These are phyloP conservation scores for Drosophila histrio DNA, from an alignment of 2,888 invertebrate species.

Conservation along the genomic window DNA sequence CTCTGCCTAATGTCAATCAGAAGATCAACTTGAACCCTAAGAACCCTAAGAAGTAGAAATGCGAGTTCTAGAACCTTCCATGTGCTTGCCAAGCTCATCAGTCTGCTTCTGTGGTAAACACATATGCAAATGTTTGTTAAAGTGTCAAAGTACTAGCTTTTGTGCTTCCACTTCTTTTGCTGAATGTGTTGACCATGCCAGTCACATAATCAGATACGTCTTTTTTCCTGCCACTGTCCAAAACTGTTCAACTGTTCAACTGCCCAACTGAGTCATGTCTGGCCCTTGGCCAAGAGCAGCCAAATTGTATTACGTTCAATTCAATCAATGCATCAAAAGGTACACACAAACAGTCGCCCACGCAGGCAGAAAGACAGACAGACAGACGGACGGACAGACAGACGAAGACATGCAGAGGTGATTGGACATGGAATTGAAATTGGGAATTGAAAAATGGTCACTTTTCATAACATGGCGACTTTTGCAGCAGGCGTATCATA, in stretches of 20 bases:
- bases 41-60: too few species aligned
- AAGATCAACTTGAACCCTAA: not conserved
- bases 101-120: not conserved
- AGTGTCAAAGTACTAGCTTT: constrained; percentile 5
- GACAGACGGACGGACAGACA: constrained; percentile 19
- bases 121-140: not conserved
- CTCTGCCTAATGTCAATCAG: not conserved
- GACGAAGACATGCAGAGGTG: constrained; percentile 29
- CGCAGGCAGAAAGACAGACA: constrained; percentile 30
- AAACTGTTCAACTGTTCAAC: not conserved
- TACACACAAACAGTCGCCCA: constrained; percentile 43
- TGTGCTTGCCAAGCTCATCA: not conserved
- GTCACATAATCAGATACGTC: constrained; percentile 58
- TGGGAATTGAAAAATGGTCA: constrained; percentile 66
- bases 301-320: constrained; percentile 69
- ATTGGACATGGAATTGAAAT: constrained; percentile 44
- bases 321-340: constrained; percentile 79
- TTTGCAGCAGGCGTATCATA: constrained; percentile 59
- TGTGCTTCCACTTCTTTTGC: not conserved
- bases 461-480: constrained; percentile 50
- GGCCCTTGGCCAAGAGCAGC: constrained; percentile 63
- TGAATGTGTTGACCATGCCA: constrained; percentile 35
- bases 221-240: constrained; percentile 18
- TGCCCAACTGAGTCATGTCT: constrained; percentile 45
- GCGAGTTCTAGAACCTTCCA: not conserved